phyloP scores from a whole-genome alignment of 2,888 invertebrate species.

The Molorchus minor region DNA sequence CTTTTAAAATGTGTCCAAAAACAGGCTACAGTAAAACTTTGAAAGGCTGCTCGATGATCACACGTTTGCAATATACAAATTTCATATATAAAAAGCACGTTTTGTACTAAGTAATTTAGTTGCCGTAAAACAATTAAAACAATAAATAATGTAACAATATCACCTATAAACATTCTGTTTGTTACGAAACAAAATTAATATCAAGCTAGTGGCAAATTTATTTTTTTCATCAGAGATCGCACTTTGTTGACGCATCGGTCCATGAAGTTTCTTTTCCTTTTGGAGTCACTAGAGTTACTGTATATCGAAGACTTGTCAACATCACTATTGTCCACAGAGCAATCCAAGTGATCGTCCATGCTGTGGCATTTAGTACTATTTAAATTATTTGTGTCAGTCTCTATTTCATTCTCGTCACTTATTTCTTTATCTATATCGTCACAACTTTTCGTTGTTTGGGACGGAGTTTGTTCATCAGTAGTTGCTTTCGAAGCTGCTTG shows the following conservation, averaged over 20 bases:
- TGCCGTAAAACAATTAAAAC: slow-evolving; percentile 45
- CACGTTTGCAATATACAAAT: slow-evolving; percentile 45
- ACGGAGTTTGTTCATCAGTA: slow-evolving; percentile 54
- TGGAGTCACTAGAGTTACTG: slow-evolving; percentile 68
- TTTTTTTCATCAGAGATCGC: slow-evolving; percentile 72
- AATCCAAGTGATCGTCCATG: slow-evolving; percentile 48
- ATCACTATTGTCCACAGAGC: slow-evolving; percentile 47
- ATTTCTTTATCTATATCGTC: slow-evolving; percentile 53
- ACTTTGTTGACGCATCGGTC: slow-evolving; percentile 86
- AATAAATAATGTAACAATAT: slow-evolving; percentile 46
- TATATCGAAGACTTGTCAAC: slow-evolving; percentile 66
- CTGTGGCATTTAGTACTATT: slow-evolving; percentile 45
- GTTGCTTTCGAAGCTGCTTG: slow-evolving; percentile 42
- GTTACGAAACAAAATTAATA: slow-evolving; percentile 23
- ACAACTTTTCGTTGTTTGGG: slow-evolving; percentile 56
- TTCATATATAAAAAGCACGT: slow-evolving; percentile 47
- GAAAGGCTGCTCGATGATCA: slow-evolving; percentile 45
- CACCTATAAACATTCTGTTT: slow-evolving; percentile 36
- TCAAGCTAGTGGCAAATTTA: slow-evolving; percentile 36
- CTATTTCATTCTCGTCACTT: slow-evolving; percentile 51
- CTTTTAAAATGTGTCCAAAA: slow-evolving; percentile 41
- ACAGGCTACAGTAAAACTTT: slow-evolving; percentile 37
- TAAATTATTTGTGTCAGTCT: slow-evolving; percentile 49
- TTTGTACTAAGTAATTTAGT: slow-evolving; percentile 56
- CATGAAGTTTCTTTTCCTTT: slow-evolving; percentile 83